phyloP scores from a whole-genome alignment of 2,797 vertebrate species.

The Kryptopterus vitreolus region DNA sequence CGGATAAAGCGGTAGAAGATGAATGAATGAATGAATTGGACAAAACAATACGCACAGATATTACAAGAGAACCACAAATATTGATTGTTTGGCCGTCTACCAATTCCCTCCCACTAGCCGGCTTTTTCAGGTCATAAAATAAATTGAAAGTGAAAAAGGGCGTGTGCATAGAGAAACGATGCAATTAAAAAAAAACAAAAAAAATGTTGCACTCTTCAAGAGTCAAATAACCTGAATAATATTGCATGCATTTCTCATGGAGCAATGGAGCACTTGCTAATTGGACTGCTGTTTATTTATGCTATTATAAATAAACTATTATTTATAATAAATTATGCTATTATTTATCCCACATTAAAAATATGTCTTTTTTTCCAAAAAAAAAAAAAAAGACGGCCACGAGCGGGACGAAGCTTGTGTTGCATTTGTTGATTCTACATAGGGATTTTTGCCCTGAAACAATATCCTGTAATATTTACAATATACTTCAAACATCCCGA shows the following conservation, averaged over 20 bases:
- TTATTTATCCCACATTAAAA: background rate
- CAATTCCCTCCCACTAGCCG: background rate
- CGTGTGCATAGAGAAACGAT: background rate
- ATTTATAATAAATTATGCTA: background rate
- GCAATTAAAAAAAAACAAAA: no score
- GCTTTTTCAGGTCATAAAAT: background rate
- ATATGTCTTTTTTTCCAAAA: background rate
- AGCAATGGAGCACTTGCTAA: background rate
- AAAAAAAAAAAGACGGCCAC: background rate
- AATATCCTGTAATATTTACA: background rate
- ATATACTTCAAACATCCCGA: background rate
- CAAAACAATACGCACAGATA: background rate
- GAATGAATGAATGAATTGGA: no score
- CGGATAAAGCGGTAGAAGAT: no score
- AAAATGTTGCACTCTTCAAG: background rate
- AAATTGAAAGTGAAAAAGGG: background rate
- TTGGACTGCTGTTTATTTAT: background rate
- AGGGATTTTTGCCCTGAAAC: background rate
- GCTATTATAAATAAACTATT: no score
- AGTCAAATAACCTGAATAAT: background rate
- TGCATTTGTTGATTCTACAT: background rate
- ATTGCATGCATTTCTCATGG: background rate
- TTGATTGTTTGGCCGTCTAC: background rate
- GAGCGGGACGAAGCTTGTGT: background rate
- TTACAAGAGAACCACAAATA: background rate